Evolutionary conservation across 92 coral and sea anemone genomes (phyloP), one percentile per base, ranked within the genome.

Genomic region (Scolanthus callimorphus): DNA sequence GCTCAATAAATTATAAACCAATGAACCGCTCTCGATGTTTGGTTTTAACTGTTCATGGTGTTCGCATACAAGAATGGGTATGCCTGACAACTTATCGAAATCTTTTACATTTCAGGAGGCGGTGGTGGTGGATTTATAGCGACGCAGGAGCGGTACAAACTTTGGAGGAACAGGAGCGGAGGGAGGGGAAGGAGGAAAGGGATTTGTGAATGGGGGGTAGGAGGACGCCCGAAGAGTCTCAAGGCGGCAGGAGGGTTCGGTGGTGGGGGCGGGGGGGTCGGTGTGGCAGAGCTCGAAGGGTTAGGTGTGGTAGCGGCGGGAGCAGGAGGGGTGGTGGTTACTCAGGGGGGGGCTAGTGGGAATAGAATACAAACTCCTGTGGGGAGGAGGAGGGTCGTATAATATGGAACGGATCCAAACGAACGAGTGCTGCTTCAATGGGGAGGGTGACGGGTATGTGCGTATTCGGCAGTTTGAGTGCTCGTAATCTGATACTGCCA

Each of bases 111-210:
- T n/a, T n/a, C 66, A 73, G 80, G 80, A 27, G 80, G 71, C 9
- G 80, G 80, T 19, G 80, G 80, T 8, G 80, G 80, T 25, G 80
- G 80, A 11, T 73, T 62, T 25, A 52, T 56, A 27, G 63, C 13
- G 50, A 23, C 46, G 80, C 71, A 25, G 80, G 15, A 73, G 80
- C 62, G 43, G 71, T 34, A 43, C 62, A 22, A 17, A 51, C 3
- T 73, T 73, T 54, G 80, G 80, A 22, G 80, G 80, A 17, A 9
- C 71, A 29, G 21, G 9, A 11, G 72, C 71, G 11, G 6, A 20
- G 20, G 80, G 80, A 13, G 80, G 80, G 25, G 80, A 73, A 45
- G 80, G 80, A 0, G 80, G 80, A 4, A 62, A 47, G 29, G 71
- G 71, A 0, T 73, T 73, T 37, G 27, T 51, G 13, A 45, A 73